Conservation (phyloP, 2,888 invertebrate genomes). For the Cordylochernes scorpioides region DNA sequence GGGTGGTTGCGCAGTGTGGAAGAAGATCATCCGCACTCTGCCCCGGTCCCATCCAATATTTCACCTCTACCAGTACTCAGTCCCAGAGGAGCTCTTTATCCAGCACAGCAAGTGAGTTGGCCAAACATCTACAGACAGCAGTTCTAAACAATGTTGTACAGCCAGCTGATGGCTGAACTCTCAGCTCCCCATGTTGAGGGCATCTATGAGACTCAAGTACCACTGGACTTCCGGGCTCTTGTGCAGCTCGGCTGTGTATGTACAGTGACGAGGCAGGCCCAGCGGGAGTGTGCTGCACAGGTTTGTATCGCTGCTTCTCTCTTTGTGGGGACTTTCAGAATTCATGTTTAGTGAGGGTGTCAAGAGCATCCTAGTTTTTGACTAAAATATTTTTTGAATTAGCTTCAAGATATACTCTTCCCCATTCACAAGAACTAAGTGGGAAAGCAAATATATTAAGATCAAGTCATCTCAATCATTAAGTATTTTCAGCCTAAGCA, state of each 20-base stretch:
- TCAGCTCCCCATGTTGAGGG: constrained; percentile 82
- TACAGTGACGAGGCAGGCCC: constrained; percentile 28
- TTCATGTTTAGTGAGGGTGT: too few species aligned
- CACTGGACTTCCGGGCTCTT: constrained; percentile 57
- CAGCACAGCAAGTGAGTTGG: constrained; percentile 36
- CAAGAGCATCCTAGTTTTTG: not conserved
- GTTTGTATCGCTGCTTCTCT: not conserved
- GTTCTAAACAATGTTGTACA: too few species aligned
- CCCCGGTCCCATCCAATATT: constrained; percentile 58
- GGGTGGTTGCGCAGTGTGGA: constrained; percentile 32
- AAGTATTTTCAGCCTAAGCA: too few species aligned
- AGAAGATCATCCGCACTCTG: constrained; percentile 49
- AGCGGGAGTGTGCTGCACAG: constrained; percentile 9
- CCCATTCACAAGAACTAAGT: too few species aligned
- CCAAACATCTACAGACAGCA: too few species aligned
- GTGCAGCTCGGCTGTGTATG: constrained; percentile 67
- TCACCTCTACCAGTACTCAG: constrained; percentile 63
- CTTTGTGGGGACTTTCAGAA: not conserved
- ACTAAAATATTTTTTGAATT: too few species aligned
- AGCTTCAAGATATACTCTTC: too few species aligned
- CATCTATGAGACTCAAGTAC: constrained; percentile 85
- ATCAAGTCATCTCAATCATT: too few species aligned
- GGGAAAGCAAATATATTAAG: too few species aligned
- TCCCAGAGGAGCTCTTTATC: constrained; percentile 56
- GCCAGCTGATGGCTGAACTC: constrained; percentile 44